These are phyloP conservation scores for Drosophila serrata DNA, from an alignment of 1,140 invertebrate genomes.

Conservation along the genomic window DNA sequence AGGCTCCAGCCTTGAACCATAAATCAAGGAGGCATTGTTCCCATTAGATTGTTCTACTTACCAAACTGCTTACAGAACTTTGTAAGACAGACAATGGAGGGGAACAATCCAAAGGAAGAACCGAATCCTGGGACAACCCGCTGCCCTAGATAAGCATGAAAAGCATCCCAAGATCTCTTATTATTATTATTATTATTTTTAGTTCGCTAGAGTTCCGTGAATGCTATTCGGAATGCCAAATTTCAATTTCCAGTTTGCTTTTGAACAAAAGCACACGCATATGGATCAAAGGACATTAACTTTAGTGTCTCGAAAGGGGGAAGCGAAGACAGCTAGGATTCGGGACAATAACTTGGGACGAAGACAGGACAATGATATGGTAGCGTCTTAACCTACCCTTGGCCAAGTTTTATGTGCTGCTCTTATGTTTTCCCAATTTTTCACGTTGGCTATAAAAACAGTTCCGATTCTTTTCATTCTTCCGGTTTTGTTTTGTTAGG, in stretches of 20 bases:
- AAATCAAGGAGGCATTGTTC: constrained; percentile 43
- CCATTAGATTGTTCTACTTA: constrained; percentile 28
- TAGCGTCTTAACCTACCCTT: constrained; percentile 55
- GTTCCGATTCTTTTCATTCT: constrained; percentile 36
- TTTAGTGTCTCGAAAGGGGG: constrained; percentile 40
- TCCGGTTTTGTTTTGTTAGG: constrained; percentile 49
- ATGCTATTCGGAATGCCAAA: constrained; percentile 45
- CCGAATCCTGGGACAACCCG: constrained; percentile 45
- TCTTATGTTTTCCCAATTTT: constrained; percentile 78
- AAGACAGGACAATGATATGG: constrained; percentile 43
- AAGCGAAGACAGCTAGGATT: constrained; percentile 29
- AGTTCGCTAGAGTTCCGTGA: constrained; percentile 24
- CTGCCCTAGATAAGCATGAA: constrained; percentile 63
- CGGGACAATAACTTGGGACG: constrained; percentile 31
- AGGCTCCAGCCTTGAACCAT: constrained; percentile 15
- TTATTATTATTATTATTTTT: constrained; percentile 35
- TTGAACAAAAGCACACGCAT: constrained; percentile 64
- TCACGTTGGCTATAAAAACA: constrained; percentile 59
- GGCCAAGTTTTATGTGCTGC: constrained; percentile 42
- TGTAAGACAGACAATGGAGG: constrained; percentile 43
- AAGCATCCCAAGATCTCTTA: constrained; percentile 45
- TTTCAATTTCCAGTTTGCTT: constrained; percentile 69
- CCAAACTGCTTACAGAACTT: constrained; percentile 41
- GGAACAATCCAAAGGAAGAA: neutral
- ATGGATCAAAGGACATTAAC: constrained; percentile 71